Percentiles rank a stretch among this genome's conserved stretches.
Evolutionary conservation across 2,113 vertebrate genomes (phyloP).

Genomic region (Rostratula benghalensis): DNA sequence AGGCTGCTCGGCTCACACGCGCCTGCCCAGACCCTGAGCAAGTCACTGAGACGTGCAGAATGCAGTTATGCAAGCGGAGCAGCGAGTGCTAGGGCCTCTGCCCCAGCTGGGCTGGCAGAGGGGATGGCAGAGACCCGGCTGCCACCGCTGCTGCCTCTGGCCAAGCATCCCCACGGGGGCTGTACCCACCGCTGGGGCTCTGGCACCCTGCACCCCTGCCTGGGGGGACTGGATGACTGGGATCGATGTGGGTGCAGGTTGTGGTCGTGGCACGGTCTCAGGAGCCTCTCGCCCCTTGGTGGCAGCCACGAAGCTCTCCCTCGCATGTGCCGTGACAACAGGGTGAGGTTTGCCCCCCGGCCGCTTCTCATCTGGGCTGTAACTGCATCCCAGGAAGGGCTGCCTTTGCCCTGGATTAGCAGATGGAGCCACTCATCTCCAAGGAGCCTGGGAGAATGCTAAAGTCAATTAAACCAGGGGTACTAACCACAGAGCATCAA

Average conservation of each 20-base stretch:
- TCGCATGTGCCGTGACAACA: neutral
- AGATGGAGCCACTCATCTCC: neutral
- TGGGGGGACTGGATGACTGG: accelerated
- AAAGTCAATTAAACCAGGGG: neutral
- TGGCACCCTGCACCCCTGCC: accelerated
- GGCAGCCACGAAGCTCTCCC: neutral
- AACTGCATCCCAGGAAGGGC: neutral
- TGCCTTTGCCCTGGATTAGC: neutral
- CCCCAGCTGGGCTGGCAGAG: neutral
- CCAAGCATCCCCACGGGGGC: accelerated
- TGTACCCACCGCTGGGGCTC: neutral
- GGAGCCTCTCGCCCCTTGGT: neutral
- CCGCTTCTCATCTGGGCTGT: neutral
- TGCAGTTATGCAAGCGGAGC: neutral
- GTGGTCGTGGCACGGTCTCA: accelerated
- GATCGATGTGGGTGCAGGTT: neutral
- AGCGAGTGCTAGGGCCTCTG: neutral
- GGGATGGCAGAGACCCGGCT: neutral
- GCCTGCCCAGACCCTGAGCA: neutral
- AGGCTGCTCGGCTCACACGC: neutral
- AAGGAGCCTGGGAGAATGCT: neutral
- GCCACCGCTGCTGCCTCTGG: accelerated
- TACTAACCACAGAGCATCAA: neutral
- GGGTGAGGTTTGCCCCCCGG: neutral
- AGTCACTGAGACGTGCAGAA: slow-evolving; percentile 14